Base-by-base conservation (phyloP, 2,888 invertebrate species). In the Mamestra brassicae region DNA sequence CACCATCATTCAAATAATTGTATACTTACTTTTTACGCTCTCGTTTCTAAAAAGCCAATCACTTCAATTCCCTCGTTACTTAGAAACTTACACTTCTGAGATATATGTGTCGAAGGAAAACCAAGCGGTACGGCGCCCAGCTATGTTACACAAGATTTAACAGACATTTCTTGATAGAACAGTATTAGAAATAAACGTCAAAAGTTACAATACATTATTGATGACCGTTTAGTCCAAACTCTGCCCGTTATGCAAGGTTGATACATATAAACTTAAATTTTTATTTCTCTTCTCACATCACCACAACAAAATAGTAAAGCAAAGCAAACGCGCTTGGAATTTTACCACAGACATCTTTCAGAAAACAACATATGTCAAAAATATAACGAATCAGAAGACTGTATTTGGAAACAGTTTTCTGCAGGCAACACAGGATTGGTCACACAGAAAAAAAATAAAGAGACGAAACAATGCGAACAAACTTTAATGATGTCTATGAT, bases 271-370 rank as follows among this genome's bases (percentile, higher is more conserved):
- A 81, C 70, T 76, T 76, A 70, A 82, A 80, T 73, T 85, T 77
- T 80, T 76, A 80, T 79, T 81, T 81, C 65, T 78, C 65, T 69
- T 78, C 54, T 81, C 75, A 74, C 69, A 83, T 83, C 86, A 87
- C 75, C 85, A 86, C 78, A 86, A 86, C 84, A 81, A 85, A 83
- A 81, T 84, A 85, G 57, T 75, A 79, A 82, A 74, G 69, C 78
- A 74, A 71, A 84, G 81, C 79, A 80, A 81, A 78, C 74, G 79
- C 79, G 81, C 76, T 87, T 80, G 87, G 78, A 85, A 78, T 75
- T 78, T 63, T 64, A 78, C 78, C 85, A 86, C 66, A 86, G 85
- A 85, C 72, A 78, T 72, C 38, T 71, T 55, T 63, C 63, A 69
- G 7, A 69, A 66, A 50, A 54, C 47, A 55, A 13, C 50, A 76